These are phyloP conservation scores for Motacilla tschutschensis DNA, from an alignment of 2,113 vertebrate species.

Conservation along the genomic window DNA sequence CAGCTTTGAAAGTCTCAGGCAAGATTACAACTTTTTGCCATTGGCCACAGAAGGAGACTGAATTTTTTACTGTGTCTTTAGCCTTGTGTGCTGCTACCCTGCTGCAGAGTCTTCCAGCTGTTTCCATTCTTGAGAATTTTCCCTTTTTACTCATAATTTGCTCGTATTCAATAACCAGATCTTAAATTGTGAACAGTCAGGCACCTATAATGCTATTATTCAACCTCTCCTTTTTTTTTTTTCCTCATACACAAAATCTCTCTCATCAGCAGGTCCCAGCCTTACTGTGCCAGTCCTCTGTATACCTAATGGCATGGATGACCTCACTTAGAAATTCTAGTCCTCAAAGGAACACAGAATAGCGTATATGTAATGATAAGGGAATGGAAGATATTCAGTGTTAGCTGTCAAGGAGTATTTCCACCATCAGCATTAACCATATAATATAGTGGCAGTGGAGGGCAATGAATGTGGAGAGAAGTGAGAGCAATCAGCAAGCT, in stretches of 20 bases:
- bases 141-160: neutral
- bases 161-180: neutral
- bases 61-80: neutral
- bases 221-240: neutral
- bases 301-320: neutral
- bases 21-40: neutral
- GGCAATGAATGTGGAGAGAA: slow-evolving; percentile 79
- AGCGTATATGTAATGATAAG: slow-evolving; percentile 64
- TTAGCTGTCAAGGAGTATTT: slow-evolving; percentile 78
- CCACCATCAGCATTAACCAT: slow-evolving; percentile 71
- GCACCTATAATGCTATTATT: neutral
- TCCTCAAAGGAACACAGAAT: slow-evolving; percentile 1
- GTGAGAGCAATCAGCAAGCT: slow-evolving; percentile 87
- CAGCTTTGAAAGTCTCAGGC: neutral
- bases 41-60: neutral
- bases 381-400: slow-evolving; percentile 58
- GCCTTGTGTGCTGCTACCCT: neutral
- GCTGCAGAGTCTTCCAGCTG: neutral
- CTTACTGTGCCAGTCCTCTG: neutral
- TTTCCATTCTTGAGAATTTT: neutral
- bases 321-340: slow-evolving; percentile 36
- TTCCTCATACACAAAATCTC: neutral
- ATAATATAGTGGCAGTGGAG: slow-evolving; percentile 79
- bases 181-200: neutral
- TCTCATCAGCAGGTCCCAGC: neutral